Base-by-base conservation (phyloP, 2,113 vertebrate species). In the Thunnus maccoyii region DNA sequence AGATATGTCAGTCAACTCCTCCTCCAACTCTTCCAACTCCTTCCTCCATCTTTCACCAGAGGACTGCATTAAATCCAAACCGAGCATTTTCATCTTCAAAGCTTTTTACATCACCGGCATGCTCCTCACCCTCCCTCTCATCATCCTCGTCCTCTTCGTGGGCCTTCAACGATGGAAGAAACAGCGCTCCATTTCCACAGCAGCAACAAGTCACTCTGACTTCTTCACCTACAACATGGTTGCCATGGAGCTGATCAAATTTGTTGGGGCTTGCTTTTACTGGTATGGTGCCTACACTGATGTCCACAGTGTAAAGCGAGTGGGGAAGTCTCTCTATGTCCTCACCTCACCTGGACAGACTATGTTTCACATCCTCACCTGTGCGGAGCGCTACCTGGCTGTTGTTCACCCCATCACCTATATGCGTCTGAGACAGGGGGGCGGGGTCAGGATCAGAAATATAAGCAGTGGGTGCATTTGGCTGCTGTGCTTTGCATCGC, bases 161-260 rank as follows among this genome's bases (percentile, higher is more conserved):
- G 22, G 22, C 22, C 22, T 22, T 74, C 36, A 46, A 20, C 60
- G 17, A 52, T 80, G 80, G 66, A 41, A n/a, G 36, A 48, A 50
- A 13, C 75, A 61, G 4, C 30, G 2, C 7, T 76, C 56, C 4
- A 9, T 30, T 20, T 22, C 22, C 22, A 22, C 22, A 22, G 17
- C 65, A 32, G 20, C 11, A 1, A 52, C 36, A 2, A 84, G 69
- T 50, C 70, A 76, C 71, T 63, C 55, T 0, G 86, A 88, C 12
- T 3, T 72, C 78, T 79, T 85, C 66, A 82, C 82, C 47, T 85
- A 63, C 48, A 74, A 88, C 51, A 10, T 85, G 55, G 56, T 67
- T 8, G 15, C 17, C 4, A 32, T 85, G 72, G 75, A 85, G 50
- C 22, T 79, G 13, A 8, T 85, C 3, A 36, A 44, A 15, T 2